Conservation (phyloP, 2,113 vertebrate species). For the Xiphias gladius region DNA sequence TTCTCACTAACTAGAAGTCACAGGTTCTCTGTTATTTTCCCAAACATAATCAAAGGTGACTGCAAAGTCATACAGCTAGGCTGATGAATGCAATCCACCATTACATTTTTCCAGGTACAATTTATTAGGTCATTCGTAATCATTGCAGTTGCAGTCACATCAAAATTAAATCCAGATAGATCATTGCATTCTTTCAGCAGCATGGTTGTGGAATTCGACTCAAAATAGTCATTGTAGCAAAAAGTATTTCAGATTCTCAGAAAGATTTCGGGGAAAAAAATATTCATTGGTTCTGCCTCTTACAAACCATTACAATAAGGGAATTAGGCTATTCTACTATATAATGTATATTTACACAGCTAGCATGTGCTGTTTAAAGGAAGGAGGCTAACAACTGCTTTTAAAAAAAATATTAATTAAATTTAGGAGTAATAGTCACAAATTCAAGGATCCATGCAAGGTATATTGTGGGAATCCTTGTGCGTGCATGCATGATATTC, state of each 20-base stretch:
- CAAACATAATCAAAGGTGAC: slow-evolving; percentile 39
- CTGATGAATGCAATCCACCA: slow-evolving; percentile 62
- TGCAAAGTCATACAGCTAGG: slow-evolving; percentile 17
- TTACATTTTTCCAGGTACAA: slow-evolving; percentile 12
- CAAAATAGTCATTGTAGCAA: too few species aligned
- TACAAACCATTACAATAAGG: not conserved
- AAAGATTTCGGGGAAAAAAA: too few species aligned
- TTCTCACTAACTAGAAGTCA: slow-evolving; percentile 8
- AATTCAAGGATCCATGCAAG: slow-evolving; percentile 1
- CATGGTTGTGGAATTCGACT: not conserved
- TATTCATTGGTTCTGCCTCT: not conserved
- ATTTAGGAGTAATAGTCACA: not conserved
- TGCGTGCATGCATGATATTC: not conserved
- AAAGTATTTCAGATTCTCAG: not conserved
- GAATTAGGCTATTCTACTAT: not conserved
- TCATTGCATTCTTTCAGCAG: not conserved
- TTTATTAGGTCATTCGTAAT: slow-evolving; percentile 64
- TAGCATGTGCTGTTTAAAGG: not conserved
- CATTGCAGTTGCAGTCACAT: slow-evolving; percentile 46
- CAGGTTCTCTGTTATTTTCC: slow-evolving; percentile 19
- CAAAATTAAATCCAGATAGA: slow-evolving; percentile 27
- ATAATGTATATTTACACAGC: not conserved
- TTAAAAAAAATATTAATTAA: not conserved
- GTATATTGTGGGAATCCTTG: not conserved
- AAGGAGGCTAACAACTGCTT: not conserved